A percentile compares a stretch with the other conserved stretches of the same genome.
These are phyloP conservation scores for Cryptoprocta ferox DNA, from an alignment of 2,797 vertebrate genomes.

Conservation along the genomic window DNA sequence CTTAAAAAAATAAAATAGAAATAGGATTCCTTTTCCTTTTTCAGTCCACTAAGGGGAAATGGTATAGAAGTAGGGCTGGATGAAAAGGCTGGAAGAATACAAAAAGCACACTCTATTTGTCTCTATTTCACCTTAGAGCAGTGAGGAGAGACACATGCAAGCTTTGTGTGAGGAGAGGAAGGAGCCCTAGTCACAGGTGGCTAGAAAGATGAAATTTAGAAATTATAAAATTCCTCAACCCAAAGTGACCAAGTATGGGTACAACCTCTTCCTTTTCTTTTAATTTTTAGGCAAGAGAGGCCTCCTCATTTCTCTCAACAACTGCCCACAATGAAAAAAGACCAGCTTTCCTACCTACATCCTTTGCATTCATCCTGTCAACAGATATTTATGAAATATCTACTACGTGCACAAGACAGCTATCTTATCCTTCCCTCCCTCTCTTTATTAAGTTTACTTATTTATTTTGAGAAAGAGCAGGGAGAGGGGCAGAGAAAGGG, in stretches of 20 bases:
- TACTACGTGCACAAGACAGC: not conserved
- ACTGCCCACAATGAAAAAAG: not conserved
- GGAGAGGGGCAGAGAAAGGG: too few relatives aligned
- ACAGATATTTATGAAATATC: not conserved
- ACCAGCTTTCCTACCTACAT: not conserved
- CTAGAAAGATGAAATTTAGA: not conserved
- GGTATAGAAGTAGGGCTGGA: not conserved
- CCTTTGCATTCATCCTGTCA: conserved; percentile 7
- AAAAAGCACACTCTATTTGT: not conserved
- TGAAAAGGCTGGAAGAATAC: not conserved
- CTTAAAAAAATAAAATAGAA: not conserved
- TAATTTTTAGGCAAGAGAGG: not conserved
- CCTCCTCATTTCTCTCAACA: not conserved
- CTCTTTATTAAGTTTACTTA: too few relatives aligned
- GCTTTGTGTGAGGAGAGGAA: not conserved
- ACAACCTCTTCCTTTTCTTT: not conserved
- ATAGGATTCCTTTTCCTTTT: not conserved
- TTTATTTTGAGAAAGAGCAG: too few relatives aligned
- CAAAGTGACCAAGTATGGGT: not conserved
- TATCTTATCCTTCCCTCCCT: not conserved
- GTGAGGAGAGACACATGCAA: not conserved
- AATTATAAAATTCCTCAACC: not conserved
- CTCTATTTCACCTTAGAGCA: not conserved
- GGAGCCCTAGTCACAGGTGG: not conserved
- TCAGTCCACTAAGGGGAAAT: not conserved